Percentiles rank a stretch among this genome's conserved stretches.
These are phyloP conservation scores for Drosophila incognita DNA, from an alignment of 2,888 invertebrate genomes.

Conservation along the genomic window DNA sequence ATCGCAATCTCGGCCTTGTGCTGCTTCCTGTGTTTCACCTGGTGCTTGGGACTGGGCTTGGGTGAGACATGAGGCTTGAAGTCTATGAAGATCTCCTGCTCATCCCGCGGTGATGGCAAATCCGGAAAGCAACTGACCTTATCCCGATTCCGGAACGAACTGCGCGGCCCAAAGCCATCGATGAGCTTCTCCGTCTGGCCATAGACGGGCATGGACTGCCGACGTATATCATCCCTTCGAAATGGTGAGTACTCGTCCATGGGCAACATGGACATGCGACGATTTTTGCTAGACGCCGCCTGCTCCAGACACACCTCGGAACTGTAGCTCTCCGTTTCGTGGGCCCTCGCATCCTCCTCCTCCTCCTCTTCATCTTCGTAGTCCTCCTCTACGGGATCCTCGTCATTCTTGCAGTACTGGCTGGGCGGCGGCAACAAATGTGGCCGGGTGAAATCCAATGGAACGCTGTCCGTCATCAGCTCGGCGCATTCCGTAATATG, in stretches of 20 bases:
- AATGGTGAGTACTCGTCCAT: slow-evolving; percentile 72
- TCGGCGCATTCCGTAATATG: slow-evolving; percentile 84
- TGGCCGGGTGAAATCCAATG: slow-evolving; percentile 76
- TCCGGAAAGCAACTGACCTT: slow-evolving; percentile 65
- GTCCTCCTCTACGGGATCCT: slow-evolving; percentile 70
- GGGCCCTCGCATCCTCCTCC: slow-evolving; percentile 54
- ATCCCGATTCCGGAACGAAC: slow-evolving; percentile 69
- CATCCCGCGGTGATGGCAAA: slow-evolving; percentile 84
- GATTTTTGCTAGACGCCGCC: slow-evolving; percentile 37
- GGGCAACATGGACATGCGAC: slow-evolving; percentile 79
- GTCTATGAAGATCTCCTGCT: slow-evolving; percentile 93
- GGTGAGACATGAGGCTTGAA: slow-evolving; percentile 92
- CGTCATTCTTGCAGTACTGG: slow-evolving; percentile 74
- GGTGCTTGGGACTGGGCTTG: slow-evolving; percentile 87
- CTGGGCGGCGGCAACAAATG: slow-evolving; percentile 75
- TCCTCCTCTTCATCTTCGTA: slow-evolving; percentile 69
- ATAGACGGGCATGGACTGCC: slow-evolving; percentile 82
- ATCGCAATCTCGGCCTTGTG: slow-evolving; percentile 85
- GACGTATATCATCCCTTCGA: slow-evolving; percentile 77
- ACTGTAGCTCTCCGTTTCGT: slow-evolving; percentile 71
- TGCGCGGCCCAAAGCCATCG: slow-evolving; percentile 76
- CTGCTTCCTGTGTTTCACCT: slow-evolving; percentile 89
- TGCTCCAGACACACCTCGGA: slow-evolving; percentile 65
- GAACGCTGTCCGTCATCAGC: slow-evolving; percentile 74
- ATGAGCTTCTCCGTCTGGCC: slow-evolving; percentile 79